Percentiles rank a stretch among this genome's conserved stretches.
These are phyloP conservation scores for Poecilus cupreus DNA, from an alignment of 2,888 invertebrate genomes.

Conservation along the genomic window DNA sequence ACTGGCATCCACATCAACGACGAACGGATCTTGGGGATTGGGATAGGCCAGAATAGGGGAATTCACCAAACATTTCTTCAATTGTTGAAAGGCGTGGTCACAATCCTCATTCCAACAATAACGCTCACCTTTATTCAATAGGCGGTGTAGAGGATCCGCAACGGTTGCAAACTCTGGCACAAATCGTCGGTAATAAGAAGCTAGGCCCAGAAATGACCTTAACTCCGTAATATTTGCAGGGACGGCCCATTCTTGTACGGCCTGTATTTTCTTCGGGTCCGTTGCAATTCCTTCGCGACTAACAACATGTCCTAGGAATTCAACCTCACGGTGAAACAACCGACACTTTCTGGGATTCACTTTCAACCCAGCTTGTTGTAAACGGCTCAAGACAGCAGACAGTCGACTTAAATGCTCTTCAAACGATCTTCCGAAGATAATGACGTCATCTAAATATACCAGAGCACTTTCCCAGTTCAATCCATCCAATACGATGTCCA, in stretches of 20 bases:
- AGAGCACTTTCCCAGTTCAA: conserved; percentile 19
- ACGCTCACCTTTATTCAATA: too few species aligned
- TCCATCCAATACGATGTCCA: conserved; percentile 21
- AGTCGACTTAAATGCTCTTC: too few species aligned
- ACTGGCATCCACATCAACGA: neutral
- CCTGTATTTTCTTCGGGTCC: neutral
- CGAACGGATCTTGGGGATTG: too few species aligned
- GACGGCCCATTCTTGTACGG: neutral
- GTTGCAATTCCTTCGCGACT: conserved; percentile 60
- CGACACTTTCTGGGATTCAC: conserved; percentile 62
- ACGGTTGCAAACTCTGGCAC: conserved; percentile 61
- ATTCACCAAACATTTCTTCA: too few species aligned
- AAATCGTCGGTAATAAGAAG: conserved; percentile 65
- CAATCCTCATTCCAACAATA: too few species aligned
- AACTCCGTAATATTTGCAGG: conserved; percentile 61
- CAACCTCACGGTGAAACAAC: conserved; percentile 60
- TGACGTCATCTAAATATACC: conserved; percentile 29
- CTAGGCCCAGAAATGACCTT: conserved; percentile 63
- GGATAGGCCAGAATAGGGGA: too few species aligned
- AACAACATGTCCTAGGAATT: conserved; percentile 64
- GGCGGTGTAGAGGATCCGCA: neutral
- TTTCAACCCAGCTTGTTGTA: too few species aligned
- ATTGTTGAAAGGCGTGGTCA: too few species aligned
- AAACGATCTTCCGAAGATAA: neutral
- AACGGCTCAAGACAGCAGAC: too few species aligned